These are phyloP conservation scores for Cyanoramphus novaezelandiae DNA, from an alignment of 2,113 vertebrate species.

Conservation along the genomic window DNA sequence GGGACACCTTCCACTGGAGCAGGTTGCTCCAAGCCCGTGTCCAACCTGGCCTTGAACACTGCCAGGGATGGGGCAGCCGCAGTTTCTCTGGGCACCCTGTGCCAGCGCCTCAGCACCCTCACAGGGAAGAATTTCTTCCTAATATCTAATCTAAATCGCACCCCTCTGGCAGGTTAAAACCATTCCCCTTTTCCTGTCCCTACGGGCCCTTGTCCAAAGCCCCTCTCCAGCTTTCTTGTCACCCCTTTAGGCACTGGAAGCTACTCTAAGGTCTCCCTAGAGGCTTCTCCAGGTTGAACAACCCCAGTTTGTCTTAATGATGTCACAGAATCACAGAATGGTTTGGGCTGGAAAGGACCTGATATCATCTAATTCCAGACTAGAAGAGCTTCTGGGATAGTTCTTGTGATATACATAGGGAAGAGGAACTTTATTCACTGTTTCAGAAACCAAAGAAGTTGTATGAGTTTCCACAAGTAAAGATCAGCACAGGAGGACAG, in stretches of 20 bases:
- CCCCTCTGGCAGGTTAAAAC: too few species aligned
- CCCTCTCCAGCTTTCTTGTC: background rate
- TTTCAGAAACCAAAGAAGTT: background rate
- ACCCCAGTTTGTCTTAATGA: background rate
- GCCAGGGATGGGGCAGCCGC: background rate
- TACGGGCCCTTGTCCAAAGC: too few species aligned
- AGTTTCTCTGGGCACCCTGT: too few species aligned
- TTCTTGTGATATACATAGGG: background rate
- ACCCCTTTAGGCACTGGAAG: too few species aligned
- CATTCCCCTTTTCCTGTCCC: too few species aligned
- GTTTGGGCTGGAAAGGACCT: background rate
- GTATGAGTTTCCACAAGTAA: background rate
- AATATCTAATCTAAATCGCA: too few species aligned
- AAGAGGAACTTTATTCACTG: background rate
- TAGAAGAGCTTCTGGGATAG: background rate
- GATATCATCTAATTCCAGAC: background rate
- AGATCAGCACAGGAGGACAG: background rate
- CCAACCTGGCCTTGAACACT: background rate
- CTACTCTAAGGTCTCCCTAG: too few species aligned
- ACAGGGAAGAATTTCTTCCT: too few species aligned
- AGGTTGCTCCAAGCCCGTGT: fast-evolving
- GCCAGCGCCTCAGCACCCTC: too few species aligned
- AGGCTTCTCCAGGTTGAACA: background rate
- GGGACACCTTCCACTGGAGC: background rate
- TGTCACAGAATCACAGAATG: background rate